Conservation (phyloP, 2,888 invertebrate genomes). For the Polyommatus icarus region DNA sequence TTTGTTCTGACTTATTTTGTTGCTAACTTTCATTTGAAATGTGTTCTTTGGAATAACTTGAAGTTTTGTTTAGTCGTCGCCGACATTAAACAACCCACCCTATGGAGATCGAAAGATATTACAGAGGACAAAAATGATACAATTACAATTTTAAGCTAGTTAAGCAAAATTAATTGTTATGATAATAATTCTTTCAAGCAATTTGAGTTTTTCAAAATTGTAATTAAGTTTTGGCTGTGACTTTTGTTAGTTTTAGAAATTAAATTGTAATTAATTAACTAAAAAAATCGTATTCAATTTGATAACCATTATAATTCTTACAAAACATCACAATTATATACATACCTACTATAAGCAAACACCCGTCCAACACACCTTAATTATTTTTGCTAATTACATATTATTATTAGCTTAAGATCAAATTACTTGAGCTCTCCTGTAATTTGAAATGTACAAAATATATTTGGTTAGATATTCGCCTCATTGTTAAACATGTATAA, state of each 20-base stretch:
- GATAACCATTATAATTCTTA: slow-evolving; percentile 43
- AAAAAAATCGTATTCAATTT: slow-evolving; percentile 27
- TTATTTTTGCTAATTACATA: slow-evolving; percentile 31
- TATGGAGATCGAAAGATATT: neutral
- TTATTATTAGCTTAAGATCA: slow-evolving; percentile 31
- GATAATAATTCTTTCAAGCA: slow-evolving; percentile 8
- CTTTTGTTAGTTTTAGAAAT: slow-evolving; percentile 58
- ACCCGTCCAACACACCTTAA: slow-evolving; percentile 61
- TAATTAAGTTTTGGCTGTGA: slow-evolving; percentile 73
- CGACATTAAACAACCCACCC: neutral
- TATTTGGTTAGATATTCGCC: neutral
- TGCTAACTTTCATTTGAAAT: neutral
- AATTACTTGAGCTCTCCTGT: slow-evolving; percentile 22
- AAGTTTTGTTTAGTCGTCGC: neutral
- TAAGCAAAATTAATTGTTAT: slow-evolving; percentile 2
- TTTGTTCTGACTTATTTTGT: neutral
- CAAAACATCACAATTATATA: slow-evolving; percentile 44
- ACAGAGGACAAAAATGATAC: neutral
- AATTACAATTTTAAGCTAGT: neutral
- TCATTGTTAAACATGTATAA: neutral
- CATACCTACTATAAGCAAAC: slow-evolving; percentile 48
- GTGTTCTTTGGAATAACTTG: neutral
- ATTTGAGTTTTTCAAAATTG: slow-evolving; percentile 54
- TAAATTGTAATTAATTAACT: slow-evolving; percentile 31
- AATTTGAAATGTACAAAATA: slow-evolving; percentile 30